A percentile compares a stretch with the other conserved stretches of the same genome.
These are phyloP conservation scores for Merops nubicus DNA, from an alignment of 2,113 vertebrate species.

Conservation along the genomic window DNA sequence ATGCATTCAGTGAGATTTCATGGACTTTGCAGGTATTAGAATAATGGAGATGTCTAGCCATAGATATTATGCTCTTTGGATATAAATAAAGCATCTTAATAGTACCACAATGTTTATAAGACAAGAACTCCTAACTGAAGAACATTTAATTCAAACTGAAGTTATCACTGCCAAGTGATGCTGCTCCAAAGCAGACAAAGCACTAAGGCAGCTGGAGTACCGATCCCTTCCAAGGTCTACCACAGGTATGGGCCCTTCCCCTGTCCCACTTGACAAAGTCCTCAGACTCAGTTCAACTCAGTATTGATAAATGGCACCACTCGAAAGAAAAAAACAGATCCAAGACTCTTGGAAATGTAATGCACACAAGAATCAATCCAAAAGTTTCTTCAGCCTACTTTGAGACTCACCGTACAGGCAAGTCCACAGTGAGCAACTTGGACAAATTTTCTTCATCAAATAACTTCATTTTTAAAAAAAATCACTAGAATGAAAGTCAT, in stretches of 20 bases:
- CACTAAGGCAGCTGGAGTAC: background rate
- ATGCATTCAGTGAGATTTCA: background rate
- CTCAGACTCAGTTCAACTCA: background rate
- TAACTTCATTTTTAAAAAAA: background rate
- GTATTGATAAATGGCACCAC: background rate
- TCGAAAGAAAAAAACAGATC: background rate
- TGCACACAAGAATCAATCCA: background rate
- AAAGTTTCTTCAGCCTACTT: background rate
- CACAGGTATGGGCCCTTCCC: accelerated
- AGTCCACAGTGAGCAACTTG: background rate
- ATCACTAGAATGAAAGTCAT: background rate
- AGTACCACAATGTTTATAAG: background rate
- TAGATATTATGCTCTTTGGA: background rate
- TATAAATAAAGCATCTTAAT: slow-evolving; percentile 17
- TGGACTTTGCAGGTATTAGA: background rate
- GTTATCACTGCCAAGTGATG: background rate
- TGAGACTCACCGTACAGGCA: background rate
- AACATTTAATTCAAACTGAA: background rate
- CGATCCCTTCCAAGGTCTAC: background rate
- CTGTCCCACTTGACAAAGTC: background rate
- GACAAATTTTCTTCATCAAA: background rate
- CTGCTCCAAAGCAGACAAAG: background rate
- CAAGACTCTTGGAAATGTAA: background rate
- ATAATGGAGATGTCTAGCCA: background rate
- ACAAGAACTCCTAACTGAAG: background rate